These are phyloP conservation scores for Periplaneta americana DNA, from an alignment of 1,140 invertebrate species.

Conservation along the genomic window DNA sequence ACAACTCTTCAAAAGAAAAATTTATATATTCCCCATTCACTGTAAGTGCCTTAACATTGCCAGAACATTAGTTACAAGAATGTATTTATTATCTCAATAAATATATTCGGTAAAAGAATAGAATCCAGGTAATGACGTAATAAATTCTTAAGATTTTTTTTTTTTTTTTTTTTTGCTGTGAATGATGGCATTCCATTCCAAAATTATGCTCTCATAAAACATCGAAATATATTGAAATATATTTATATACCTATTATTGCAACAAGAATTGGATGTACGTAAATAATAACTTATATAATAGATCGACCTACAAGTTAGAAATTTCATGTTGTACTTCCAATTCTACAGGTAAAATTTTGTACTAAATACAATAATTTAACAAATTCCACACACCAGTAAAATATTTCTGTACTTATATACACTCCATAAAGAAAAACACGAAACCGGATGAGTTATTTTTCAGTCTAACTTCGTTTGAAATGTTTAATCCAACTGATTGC, in stretches of 20 bases:
- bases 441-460: too few relatives aligned
- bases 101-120: too few relatives aligned
- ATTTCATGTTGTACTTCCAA: neutral
- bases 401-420: neutral
- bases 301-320: neutral
- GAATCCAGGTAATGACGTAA: too few relatives aligned
- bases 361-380: neutral
- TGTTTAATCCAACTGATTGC: neutral
- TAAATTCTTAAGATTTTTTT: too few relatives aligned
- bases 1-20: too few relatives aligned
- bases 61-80: too few relatives aligned
- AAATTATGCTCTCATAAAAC: neutral
- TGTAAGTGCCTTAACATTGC: too few relatives aligned
- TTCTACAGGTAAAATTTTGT: neutral
- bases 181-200: neutral
- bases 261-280: neutral
- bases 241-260: neutral
- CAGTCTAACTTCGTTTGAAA: too few relatives aligned
- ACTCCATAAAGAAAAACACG: neutral
- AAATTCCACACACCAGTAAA: neutral
- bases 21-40: too few relatives aligned
- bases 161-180: too few relatives aligned
- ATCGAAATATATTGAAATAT: neutral
- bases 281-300: neutral
- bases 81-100: too few relatives aligned